phyloP scores from a whole-genome alignment of 2,113 vertebrate species.

The Nycticebus coucang region DNA sequence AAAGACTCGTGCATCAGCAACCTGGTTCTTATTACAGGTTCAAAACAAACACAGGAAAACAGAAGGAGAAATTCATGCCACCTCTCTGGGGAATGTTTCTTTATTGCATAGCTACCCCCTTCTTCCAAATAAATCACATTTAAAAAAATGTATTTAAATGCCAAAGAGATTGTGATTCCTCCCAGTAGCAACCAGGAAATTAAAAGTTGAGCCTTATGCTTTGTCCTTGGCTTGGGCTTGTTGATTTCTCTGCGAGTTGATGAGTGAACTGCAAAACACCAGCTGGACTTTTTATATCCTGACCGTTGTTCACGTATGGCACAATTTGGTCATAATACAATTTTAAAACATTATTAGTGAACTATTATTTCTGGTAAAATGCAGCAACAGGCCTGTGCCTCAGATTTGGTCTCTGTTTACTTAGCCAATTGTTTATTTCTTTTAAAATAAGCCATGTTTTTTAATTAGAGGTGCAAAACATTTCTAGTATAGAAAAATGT shows the following conservation, averaged over 20 bases:
- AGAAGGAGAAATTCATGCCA: background rate
- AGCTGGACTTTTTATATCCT: conserved; percentile 71
- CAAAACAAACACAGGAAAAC: conserved; percentile 8
- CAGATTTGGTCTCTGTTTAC: background rate
- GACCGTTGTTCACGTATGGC: conserved; percentile 54
- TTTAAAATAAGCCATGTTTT: too few relatives aligned
- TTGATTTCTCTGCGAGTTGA: conserved; percentile 33
- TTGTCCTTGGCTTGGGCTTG: background rate
- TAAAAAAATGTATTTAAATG: conserved; percentile 75
- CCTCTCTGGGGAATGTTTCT: background rate
- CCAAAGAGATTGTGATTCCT: conserved; percentile 57
- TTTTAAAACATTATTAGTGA: background rate
- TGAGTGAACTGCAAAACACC: conserved; percentile 44
- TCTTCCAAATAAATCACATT: conserved; percentile 48
- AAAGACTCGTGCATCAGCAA: background rate
- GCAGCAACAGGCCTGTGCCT: background rate
- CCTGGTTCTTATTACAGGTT: background rate
- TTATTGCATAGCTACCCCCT: background rate
- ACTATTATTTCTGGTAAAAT: background rate
- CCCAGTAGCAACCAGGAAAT: conserved; percentile 79
- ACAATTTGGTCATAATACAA: background rate
- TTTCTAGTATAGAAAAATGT: background rate
- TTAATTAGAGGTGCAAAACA: too few relatives aligned
- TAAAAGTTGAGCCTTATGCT: conserved; percentile 69
- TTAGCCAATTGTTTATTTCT: too few relatives aligned